Base-by-base conservation (phyloP, 2,113 vertebrate species). In the Indicator indicator region DNA sequence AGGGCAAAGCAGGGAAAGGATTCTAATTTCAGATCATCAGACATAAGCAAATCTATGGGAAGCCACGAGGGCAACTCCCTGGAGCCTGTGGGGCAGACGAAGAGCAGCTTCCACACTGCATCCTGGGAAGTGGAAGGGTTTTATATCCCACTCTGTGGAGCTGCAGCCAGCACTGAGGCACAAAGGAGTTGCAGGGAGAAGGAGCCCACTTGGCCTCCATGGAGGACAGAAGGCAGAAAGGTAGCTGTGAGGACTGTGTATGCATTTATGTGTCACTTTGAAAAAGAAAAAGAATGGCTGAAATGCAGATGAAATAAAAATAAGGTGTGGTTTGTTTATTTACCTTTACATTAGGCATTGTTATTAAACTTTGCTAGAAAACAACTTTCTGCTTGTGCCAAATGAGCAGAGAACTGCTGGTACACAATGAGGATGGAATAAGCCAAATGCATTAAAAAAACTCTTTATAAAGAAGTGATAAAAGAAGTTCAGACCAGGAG, bases 21-120 rank as follows among this genome's bases (percentile, higher is more conserved):
- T 91, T 92, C 94, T 95, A 89, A 93, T 95, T 95, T 96, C 94
- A 91, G 86, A 83, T 83, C 88, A 91, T 93, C 92, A 95, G 90
- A 89, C 90, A 89, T 84, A 93, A 93, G 83, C 90, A 94, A 96
- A 95, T 94, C 70, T n/a, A 60, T 16, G 74, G 77, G 83, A 90
- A 96, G 81, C 88, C 72, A 71, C 1, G 3, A 88, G 79, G 93
- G 72, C 89, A 96, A 90, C 90, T 96, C 94, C 94, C 72, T 62
- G 85, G 88, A 94, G 93, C 89, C 85, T 58, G 88, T 83, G 82
- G 69, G 89, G 79, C 48, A 93, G 85, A 33, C 3, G 9, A 50
- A 89, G 42, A 75, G 79, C 72, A 56, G 60, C 44, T 77, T 38
- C 44, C 3, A 1, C 2, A 1, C 38, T 58, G 55, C 13, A 7